phyloP scores from a whole-genome alignment of 1,140 invertebrate genomes.

The Elymnias hypermnestra region DNA sequence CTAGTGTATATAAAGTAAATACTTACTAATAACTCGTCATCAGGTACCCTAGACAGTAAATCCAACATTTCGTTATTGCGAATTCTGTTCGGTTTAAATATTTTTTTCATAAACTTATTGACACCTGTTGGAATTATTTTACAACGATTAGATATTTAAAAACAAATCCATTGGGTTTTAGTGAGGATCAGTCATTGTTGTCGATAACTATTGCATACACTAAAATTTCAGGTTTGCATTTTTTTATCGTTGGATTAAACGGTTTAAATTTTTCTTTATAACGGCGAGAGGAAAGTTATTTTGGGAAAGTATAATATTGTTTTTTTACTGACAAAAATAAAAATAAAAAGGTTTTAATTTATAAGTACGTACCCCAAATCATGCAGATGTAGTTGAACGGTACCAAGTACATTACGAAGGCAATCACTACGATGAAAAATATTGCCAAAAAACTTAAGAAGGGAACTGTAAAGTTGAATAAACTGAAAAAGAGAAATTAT shows the following conservation, averaged over 20 bases:
- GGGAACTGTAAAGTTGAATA: constrained; percentile 97
- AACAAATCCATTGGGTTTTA: too few species aligned
- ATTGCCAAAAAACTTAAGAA: constrained; percentile 95
- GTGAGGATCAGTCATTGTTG: too few species aligned
- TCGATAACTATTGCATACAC: too few species aligned
- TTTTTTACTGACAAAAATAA: too few species aligned
- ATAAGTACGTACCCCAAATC: constrained; percentile 86
- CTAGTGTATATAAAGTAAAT: too few species aligned
- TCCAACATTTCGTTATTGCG: constrained; percentile 98
- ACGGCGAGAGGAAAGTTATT: too few species aligned
- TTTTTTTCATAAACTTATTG: constrained; percentile 95
- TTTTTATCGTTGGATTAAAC: too few species aligned
- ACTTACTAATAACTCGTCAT: constrained; percentile 91
- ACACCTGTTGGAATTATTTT: constrained; percentile 66
- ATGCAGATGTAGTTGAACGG: constrained; percentile 94
- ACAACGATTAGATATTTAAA: too few species aligned
- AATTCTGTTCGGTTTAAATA: constrained; percentile 92
- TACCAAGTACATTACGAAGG: constrained; percentile 91
- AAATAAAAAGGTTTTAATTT: too few species aligned
- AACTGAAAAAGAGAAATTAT: constrained; percentile 77
- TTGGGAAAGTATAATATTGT: too few species aligned
- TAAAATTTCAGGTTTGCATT: too few species aligned
- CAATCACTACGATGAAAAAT: constrained; percentile 79
- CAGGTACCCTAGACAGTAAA: constrained; percentile 95
- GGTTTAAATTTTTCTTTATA: too few species aligned